Conservation (phyloP, 2,797 vertebrate genomes). For the Triplophysa bombifrons region DNA sequence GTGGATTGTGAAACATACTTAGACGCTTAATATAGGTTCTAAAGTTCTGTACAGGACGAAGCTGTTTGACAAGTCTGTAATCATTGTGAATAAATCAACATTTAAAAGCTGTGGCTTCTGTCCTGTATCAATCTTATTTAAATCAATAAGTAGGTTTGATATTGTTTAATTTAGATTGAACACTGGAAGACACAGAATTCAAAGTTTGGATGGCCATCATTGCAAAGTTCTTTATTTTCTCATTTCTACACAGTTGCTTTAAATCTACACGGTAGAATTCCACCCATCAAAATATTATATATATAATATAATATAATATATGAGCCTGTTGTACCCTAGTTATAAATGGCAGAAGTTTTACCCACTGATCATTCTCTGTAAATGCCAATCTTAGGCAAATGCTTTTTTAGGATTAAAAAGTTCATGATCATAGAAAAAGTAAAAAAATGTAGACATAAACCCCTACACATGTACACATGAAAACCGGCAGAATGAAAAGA, state of each 20-base stretch:
- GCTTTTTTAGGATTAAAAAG: background rate
- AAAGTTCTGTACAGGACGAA: background rate
- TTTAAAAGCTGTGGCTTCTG: background rate
- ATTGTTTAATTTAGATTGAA: too few species aligned
- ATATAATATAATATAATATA: too few species aligned
- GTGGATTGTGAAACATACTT: slow-evolving; percentile 65
- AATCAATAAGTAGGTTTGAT: background rate
- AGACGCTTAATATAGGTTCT: slow-evolving; percentile 7
- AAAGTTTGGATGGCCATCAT: too few species aligned
- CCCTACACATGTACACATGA: background rate
- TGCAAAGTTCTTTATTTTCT: background rate
- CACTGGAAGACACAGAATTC: too few species aligned
- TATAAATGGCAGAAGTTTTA: background rate
- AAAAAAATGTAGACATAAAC: too few species aligned
- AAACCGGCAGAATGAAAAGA: background rate
- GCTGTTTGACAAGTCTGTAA: background rate
- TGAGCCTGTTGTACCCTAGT: too few species aligned
- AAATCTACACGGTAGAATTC: too few species aligned
- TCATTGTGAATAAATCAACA: background rate
- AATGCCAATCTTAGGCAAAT: background rate
- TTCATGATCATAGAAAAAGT: background rate
- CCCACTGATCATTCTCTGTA: background rate
- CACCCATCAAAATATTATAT: too few species aligned
- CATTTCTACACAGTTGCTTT: too few species aligned
- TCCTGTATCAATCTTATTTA: background rate